Percentiles rank a stretch among this genome's conserved stretches.
phyloP scores from a whole-genome alignment of 2,113 vertebrate species.

The Pollimyrus isidori region DNA sequence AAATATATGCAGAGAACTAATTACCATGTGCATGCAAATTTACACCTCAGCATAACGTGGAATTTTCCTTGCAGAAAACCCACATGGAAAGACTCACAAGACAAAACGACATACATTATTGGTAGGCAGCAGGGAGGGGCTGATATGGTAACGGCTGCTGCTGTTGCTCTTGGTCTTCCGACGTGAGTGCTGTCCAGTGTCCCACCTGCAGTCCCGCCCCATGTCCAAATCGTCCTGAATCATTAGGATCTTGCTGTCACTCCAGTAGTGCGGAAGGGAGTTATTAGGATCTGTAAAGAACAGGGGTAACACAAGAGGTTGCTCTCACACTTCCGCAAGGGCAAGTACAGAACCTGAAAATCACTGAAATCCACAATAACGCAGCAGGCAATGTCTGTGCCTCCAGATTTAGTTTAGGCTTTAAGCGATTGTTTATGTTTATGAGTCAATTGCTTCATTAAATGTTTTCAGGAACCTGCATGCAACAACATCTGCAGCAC shows the following conservation, averaged over 20 bases:
- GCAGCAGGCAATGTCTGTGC: neutral
- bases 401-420: neutral
- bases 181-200: conserved; percentile 54
- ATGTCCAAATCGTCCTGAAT: conserved; percentile 63
- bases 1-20: neutral
- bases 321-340: neutral
- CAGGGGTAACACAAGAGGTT: neutral
- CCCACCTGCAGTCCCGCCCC: conserved; percentile 54
- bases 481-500: neutral
- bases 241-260: conserved; percentile 68
- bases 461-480: neutral
- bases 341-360: neutral
- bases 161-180: conserved; percentile 56
- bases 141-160: conserved; percentile 59
- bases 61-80: conserved; percentile 22
- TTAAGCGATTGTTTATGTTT: neutral
- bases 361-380: neutral
- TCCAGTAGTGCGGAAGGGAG: conserved; percentile 65
- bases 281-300: conserved; percentile 60
- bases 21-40: neutral
- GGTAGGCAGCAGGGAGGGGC: conserved; percentile 52
- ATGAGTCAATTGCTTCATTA: neutral
- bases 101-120: conserved; percentile 53
- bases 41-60: neutral
- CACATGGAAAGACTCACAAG: conserved; percentile 65